Base-by-base conservation (phyloP, 2,797 vertebrate species). In the Sciurus carolinensis region DNA sequence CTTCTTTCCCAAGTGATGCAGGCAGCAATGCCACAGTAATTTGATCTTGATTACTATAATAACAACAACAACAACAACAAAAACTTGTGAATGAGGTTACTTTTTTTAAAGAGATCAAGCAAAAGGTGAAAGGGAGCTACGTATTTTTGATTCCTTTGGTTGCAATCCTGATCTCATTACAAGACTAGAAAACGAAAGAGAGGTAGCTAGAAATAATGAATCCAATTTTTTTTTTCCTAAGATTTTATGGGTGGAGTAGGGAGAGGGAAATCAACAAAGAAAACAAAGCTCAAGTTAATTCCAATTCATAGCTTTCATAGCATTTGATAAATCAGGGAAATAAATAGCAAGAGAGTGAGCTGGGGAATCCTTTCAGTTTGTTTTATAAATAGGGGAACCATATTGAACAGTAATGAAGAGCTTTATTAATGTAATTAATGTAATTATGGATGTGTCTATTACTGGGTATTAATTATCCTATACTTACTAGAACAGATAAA, bases 371-470 rank as follows among this genome's bases (percentile, higher is more conserved):
- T 76, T 88, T 85, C 28, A 50, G 83, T 50, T 96, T 98, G 84
- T 88, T 97, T 98, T 87, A 47, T 97, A 97, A 97, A 95, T 96
- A 88, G 22, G 67, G 75, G 44, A 59, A 97, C 81, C 90, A 96
- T 97, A 97, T 52, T 98, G 75, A 92, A 97, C 94, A 88, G 95
- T 98, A 98, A 98, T 98, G 98, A 98, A 98, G 97, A 98, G 95
- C 33, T 94, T 98, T 98, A 98, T 98, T 98, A 98, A 98, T 76
- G 96, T 98, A 98, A 98, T 98, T 98, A 98, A 98, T 98, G 92
- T 84, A 98, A 98, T 96, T 98, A 98, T 98, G 95, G 97, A 96
- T 98, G 75, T 98, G 83, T 97, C 97, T 98, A 96, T 98, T 97
- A 96, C 90, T 96, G 97, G 92, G 96, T 97, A 98, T 98, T 98